These are phyloP conservation scores for Chaenodraco wilsoni DNA, from an alignment of 2,797 vertebrate genomes.

Conservation along the genomic window DNA sequence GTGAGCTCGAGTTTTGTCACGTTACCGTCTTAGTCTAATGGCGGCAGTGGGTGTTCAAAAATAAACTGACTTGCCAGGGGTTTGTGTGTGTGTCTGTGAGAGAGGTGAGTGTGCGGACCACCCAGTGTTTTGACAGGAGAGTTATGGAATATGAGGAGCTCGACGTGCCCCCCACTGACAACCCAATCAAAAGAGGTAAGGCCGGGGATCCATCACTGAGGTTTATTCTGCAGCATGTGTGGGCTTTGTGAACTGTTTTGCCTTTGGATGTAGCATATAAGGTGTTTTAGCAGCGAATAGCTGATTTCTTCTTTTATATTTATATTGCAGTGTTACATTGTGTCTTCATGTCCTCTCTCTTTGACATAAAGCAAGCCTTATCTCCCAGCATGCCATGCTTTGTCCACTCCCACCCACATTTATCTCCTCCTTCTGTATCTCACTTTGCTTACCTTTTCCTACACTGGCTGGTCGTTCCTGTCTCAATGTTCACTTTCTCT, in stretches of 20 bases:
- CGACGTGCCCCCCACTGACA: conserved; percentile 60
- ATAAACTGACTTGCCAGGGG: conserved; percentile 14
- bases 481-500: conserved; percentile 19
- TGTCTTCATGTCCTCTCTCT: background rate
- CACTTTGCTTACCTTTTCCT: conserved; percentile 13
- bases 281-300: background rate
- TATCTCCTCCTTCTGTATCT: conserved; percentile 3
- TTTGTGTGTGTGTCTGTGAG: conserved; percentile 14
- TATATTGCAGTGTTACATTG: background rate
- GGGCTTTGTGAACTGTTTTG: background rate
- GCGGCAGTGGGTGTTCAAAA: conserved; percentile 23
- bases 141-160: conserved; percentile 80
- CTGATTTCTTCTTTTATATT: background rate
- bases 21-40: background rate
- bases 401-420: conserved; percentile 15
- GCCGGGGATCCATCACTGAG: conserved; percentile 13
- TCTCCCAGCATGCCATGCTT: conserved; percentile 35
- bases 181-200: conserved; percentile 72
- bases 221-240: background rate
- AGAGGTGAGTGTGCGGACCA: conserved; percentile 39
- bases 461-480: conserved; percentile 1
- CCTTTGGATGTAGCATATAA: background rate
- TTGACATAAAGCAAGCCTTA: background rate
- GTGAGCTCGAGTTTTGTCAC: background rate
- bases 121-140: conserved; percentile 55